phyloP scores from a whole-genome alignment of 1,140 invertebrate species.

The Laodelphax striatellus region DNA sequence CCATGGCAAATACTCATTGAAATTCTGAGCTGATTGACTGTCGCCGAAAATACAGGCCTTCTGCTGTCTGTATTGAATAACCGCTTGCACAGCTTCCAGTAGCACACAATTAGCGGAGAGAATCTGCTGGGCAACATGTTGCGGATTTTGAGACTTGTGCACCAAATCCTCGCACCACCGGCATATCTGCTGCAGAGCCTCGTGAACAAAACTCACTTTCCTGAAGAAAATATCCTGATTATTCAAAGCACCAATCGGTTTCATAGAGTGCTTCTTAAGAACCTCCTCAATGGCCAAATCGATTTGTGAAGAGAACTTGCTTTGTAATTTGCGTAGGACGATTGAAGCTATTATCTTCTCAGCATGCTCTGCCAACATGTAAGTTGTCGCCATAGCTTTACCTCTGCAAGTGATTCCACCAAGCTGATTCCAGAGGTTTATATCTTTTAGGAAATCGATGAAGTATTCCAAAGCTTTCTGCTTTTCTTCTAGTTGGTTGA shows the following conservation, averaged over 20 bases:
- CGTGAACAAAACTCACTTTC: constrained; percentile 38
- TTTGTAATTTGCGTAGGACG: constrained; percentile 51
- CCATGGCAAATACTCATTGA: constrained; percentile 51
- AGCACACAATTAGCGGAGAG: constrained; percentile 36
- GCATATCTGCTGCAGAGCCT: constrained; percentile 39
- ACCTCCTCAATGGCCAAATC: constrained; percentile 46
- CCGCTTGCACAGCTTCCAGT: constrained; percentile 39
- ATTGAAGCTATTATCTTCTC: constrained; percentile 66
- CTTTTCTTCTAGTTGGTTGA: constrained; percentile 76
- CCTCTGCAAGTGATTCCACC: constrained; percentile 43
- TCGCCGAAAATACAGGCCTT: constrained; percentile 38
- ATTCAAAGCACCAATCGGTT: constrained; percentile 42
- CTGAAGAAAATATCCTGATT: constrained; percentile 60
- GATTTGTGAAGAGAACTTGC: constrained; percentile 38
- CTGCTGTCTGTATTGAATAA: constrained; percentile 44
- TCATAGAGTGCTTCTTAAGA: constrained; percentile 34
- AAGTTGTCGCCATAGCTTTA: constrained; percentile 46
- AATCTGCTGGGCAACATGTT: constrained; percentile 40
- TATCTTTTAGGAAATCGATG: constrained; percentile 62
- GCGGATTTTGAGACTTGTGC: constrained; percentile 38
- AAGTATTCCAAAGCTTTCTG: constrained; percentile 62
- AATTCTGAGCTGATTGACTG: constrained; percentile 26
- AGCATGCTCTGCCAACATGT: constrained; percentile 54
- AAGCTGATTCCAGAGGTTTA: constrained; percentile 57
- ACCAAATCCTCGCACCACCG: constrained; percentile 39